A percentile compares a stretch with the other conserved stretches of the same genome.
These are phyloP conservation scores for Hippopotamus amphibius DNA, from an alignment of 2,113 vertebrate genomes.

Conservation along the genomic window DNA sequence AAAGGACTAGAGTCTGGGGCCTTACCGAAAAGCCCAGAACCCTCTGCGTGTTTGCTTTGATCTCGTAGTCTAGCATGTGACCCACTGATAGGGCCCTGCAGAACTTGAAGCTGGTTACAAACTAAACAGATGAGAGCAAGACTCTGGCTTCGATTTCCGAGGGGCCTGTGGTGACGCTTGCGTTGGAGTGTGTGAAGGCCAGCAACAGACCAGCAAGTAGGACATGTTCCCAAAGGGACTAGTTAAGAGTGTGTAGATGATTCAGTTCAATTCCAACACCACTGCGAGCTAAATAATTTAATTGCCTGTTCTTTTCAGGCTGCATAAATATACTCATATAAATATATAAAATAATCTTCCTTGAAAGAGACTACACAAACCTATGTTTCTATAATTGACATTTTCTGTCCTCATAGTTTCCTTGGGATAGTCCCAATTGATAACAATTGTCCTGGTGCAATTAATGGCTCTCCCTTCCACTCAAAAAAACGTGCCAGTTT, in stretches of 20 bases:
- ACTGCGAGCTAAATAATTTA: not conserved
- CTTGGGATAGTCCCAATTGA: not conserved
- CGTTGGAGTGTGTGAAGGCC: no score
- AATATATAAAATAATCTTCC: not conserved
- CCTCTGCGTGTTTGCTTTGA: constrained; percentile 68
- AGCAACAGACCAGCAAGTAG: not conserved
- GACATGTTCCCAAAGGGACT: not conserved
- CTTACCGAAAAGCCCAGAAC: constrained; percentile 62
- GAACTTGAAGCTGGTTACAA: constrained; percentile 50
- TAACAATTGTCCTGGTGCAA: not conserved
- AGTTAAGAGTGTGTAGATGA: not conserved
- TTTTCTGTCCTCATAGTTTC: constrained; percentile 3
- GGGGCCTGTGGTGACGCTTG: not conserved
- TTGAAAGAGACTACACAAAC: not conserved
- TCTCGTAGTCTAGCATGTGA: constrained; percentile 58
- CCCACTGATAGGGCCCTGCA: not conserved
- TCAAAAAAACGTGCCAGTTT: not conserved
- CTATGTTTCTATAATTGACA: not conserved
- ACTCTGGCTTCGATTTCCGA: not conserved
- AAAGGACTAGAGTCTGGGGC: constrained; percentile 61
- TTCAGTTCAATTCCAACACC: not conserved
- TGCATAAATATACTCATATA: not conserved
- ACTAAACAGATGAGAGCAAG: constrained; percentile 56
- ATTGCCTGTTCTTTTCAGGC: constrained; percentile 30
- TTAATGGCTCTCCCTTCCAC: constrained; percentile 42